phyloP scores from a whole-genome alignment of 2,113 vertebrate genomes.

The Psilopogon haemacephalus region DNA sequence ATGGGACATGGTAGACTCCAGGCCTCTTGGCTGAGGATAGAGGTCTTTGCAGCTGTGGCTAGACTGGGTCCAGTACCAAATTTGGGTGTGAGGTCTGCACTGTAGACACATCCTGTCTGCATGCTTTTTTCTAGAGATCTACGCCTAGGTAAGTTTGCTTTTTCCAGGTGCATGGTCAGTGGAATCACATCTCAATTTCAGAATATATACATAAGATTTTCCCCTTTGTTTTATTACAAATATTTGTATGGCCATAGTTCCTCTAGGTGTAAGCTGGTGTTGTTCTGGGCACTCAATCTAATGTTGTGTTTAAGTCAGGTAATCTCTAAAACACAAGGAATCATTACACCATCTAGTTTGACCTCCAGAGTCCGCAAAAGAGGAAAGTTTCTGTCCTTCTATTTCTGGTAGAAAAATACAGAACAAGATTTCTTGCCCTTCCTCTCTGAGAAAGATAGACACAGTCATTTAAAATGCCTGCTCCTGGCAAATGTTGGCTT shows the following conservation, averaged over 20 bases:
- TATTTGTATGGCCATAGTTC: accelerated
- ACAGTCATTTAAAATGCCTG: neutral
- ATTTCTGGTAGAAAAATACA: neutral
- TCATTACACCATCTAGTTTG: neutral
- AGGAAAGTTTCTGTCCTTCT: neutral
- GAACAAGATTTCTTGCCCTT: neutral
- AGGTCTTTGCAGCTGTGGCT: neutral
- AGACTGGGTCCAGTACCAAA: accelerated
- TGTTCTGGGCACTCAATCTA: neutral
- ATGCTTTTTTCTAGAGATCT: neutral
- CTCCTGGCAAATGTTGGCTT: neutral
- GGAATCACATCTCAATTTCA: neutral
- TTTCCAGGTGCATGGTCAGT: neutral
- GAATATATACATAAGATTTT: neutral
- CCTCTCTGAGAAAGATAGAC: neutral
- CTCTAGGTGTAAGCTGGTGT: neutral
- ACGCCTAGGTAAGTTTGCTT: neutral
- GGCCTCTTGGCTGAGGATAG: neutral
- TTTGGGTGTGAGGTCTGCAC: neutral
- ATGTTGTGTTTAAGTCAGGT: neutral
- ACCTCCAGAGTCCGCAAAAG: neutral
- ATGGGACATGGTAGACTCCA: accelerated
- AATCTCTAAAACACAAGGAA: neutral
- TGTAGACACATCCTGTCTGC: accelerated
- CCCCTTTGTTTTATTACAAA: neutral